Evolutionary conservation across 2,888 invertebrate genomes (phyloP).

Genomic region (Phrixothrix hirtus): DNA sequence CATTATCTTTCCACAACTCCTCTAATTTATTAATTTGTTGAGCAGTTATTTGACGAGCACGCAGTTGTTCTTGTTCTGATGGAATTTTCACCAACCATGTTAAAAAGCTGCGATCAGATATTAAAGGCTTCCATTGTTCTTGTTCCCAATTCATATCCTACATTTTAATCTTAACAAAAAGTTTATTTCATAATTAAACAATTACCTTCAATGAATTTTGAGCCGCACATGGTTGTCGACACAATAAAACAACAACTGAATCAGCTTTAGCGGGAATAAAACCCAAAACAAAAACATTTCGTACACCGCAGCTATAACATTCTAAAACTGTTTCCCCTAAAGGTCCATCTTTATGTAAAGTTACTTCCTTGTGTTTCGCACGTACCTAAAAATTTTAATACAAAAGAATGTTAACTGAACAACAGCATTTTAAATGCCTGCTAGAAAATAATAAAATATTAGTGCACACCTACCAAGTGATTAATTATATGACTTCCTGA

Average conservation of each 20-base stretch:
- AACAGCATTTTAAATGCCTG: conserved; percentile 4
- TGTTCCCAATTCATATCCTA: conserved; percentile 99
- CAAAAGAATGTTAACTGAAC: too few relatives aligned
- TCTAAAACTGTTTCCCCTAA: conserved; percentile 97
- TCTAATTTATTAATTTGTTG: conserved; percentile 97
- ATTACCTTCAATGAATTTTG: conserved; percentile 84
- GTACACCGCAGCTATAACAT: conserved; percentile 97
- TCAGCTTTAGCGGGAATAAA: conserved; percentile 99
- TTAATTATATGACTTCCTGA: conserved; percentile 99
- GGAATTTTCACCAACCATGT: conserved; percentile 99
- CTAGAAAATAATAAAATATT: not conserved
- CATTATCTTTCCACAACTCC: conserved; percentile 98
- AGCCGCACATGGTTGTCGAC: conserved; percentile 97
- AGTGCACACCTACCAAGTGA: conserved; percentile 73
- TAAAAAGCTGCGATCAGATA: conserved; percentile 93
- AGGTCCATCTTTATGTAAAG: conserved; percentile 95
- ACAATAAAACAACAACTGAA: conserved; percentile 94
- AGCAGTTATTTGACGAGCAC: conserved; percentile 95
- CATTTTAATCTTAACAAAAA: too few relatives aligned
- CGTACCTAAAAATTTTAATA: conserved; percentile 56
- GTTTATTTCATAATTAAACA: not conserved
- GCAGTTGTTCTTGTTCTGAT: conserved; percentile 91
- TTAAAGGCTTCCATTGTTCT: conserved; percentile 97
- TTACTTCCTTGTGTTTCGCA: conserved; percentile 99
- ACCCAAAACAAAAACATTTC: conserved; percentile 97